Percentiles rank a stretch among this genome's conserved stretches.
These are phyloP conservation scores for Lontra canadensis DNA, from an alignment of 2,113 vertebrate species.

Conservation along the genomic window DNA sequence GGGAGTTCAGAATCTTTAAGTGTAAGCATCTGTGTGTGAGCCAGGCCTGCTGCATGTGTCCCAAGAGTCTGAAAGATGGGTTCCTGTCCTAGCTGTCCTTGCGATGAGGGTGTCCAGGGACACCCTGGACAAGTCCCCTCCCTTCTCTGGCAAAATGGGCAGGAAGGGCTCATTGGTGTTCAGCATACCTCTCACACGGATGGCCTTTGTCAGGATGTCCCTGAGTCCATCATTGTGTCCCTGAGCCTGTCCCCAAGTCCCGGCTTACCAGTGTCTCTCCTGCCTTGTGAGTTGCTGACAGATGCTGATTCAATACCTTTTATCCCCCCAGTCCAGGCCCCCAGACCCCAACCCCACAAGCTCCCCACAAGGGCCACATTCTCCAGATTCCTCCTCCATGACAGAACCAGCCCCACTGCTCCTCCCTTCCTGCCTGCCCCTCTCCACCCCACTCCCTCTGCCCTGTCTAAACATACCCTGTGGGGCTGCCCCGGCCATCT, in stretches of 20 bases:
- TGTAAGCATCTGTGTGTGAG: fast-evolving
- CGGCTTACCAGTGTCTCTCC: neutral
- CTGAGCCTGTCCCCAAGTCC: neutral
- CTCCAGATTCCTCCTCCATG: slow-evolving; percentile 65
- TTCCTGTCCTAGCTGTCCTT: neutral
- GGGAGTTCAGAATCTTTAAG: neutral
- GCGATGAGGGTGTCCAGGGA: neutral
- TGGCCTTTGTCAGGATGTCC: neutral
- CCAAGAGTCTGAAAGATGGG: neutral
- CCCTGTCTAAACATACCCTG: slow-evolving; percentile 69
- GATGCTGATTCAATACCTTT: neutral
- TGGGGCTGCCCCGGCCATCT: slow-evolving; percentile 55
- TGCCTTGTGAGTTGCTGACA: neutral
- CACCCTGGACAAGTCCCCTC: neutral
- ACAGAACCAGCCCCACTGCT: slow-evolving; percentile 33
- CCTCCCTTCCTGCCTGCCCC: slow-evolving; percentile 58
- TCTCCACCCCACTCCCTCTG: slow-evolving; percentile 34
- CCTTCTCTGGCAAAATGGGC: neutral
- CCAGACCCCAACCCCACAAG: neutral
- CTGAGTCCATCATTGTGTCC: neutral
- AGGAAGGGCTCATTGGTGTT: neutral
- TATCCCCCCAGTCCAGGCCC: neutral
- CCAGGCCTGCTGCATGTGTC: neutral
- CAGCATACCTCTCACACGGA: neutral
- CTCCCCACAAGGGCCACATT: slow-evolving; percentile 66